These are phyloP conservation scores for Scomber colias DNA, from an alignment of 2,113 vertebrate genomes.

Conservation along the genomic window DNA sequence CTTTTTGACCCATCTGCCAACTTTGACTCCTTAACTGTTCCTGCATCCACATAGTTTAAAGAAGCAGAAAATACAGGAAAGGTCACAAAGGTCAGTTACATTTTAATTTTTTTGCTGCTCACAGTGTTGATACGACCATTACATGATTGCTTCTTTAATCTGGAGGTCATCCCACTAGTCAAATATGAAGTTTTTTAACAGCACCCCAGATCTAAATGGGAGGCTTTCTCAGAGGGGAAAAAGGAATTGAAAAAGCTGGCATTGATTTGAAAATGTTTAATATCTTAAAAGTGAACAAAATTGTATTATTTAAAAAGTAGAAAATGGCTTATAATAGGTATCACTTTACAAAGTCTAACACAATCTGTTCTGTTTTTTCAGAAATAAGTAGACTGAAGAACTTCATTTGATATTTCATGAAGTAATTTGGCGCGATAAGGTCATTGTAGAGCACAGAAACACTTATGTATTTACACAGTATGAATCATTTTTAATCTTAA, in stretches of 20 bases:
- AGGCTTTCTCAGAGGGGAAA: not conserved
- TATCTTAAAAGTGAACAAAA: not conserved
- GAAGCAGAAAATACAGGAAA: not conserved
- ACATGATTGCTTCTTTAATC: slow-evolving; percentile 7
- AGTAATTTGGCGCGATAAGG: no score
- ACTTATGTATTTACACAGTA: no score
- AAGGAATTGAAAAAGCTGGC: not conserved
- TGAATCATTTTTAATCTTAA: no score
- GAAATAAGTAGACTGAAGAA: no score
- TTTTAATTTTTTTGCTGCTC: not conserved
- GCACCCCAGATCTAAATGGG: not conserved
- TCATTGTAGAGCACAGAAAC: no score
- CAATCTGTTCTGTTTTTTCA: no score
- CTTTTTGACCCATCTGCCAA: no score
- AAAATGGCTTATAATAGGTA: not conserved
- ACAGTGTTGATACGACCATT: slow-evolving; percentile 10
- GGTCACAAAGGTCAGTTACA: not conserved
- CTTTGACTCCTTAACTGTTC: no score
- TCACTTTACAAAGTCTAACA: no score
- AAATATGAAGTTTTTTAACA: not conserved
- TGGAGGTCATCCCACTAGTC: not conserved
- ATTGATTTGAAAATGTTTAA: not conserved
- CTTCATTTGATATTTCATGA: no score
- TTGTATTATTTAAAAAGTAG: not conserved
- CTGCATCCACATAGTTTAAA: no score